Base-by-base conservation (phyloP, 2,113 vertebrate genomes). In the Genyomyrus donnyi region DNA sequence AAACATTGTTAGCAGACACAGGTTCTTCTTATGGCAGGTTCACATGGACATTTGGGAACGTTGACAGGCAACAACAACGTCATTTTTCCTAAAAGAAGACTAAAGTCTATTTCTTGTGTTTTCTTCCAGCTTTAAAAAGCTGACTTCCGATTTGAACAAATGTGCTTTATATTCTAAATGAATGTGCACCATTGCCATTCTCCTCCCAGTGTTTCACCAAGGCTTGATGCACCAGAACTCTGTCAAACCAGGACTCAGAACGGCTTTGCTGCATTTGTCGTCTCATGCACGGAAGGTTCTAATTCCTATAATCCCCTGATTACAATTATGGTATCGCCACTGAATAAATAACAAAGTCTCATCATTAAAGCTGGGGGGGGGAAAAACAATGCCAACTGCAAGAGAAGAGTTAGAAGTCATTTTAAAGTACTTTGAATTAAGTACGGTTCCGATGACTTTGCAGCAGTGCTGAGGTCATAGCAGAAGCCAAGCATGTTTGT, bases 251-350 rank as follows among this genome's bases (percentile, higher is more conserved):
- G 35, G 15, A 35, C 70, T 80, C 74, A 80, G 35, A 19, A 80
- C 1, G 31, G 70, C 35, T 77, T 15, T 39, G 70, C 62, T 19
- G 74, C 35, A 19, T 35, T 80, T 80, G 17, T n/a, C 56, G 1
- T 31, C 88, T 52, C 8, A 39, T 11, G 42, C 58, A 89, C 24
- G 2, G 46, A 89, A 42, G 35, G 13, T 80, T 80, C 74, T 80
- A 42, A 80, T 80, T 42, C 74, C 74, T 42, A 80, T 80, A 80
- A 80, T 80, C 74, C 74, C 74, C 74, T 80, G 74, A 80, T 80
- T 42, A 80, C 74, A 80, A 80, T 42, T 80, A 80, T 80, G 31
- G 74, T 80, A 80, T 80, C 13, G 42, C 5, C 35, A 39, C 35
- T 35, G 74, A 80, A 80, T 80, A 80, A 39, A 80, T 80, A 80